Percentiles rank a stretch among this genome's conserved stretches.
Evolutionary conservation across 2,888 invertebrate genomes (phyloP).

Genomic region (Pemphredon lugubris): DNA sequence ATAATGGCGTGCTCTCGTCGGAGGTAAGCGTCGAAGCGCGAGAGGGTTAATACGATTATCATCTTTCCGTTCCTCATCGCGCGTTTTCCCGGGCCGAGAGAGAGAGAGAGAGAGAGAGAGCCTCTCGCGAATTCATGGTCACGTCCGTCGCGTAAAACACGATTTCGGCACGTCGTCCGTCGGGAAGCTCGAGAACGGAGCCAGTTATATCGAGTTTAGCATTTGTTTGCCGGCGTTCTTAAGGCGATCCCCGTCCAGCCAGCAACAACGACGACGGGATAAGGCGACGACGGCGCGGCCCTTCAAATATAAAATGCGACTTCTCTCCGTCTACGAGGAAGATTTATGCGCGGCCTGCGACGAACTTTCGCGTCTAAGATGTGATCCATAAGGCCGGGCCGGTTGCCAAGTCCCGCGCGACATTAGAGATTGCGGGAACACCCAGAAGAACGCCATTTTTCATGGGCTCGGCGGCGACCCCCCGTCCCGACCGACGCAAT

Average conservation of each 20-base stretch:
- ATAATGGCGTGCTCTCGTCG: conserved; percentile 10
- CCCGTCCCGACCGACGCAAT: conserved; percentile 2
- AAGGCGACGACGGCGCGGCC: conserved; percentile 35
- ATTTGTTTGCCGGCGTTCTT: conserved; percentile 51
- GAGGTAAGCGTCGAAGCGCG: background rate
- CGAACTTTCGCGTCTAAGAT: conserved; percentile 41
- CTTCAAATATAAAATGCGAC: conserved; percentile 52
- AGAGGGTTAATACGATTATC: conserved; percentile 41
- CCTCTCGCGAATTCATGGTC: conserved; percentile 66
- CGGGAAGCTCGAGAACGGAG: conserved; percentile 44
- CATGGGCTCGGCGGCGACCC: conserved; percentile 3
- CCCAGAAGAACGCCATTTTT: conserved; percentile 26
- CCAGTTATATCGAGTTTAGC: conserved; percentile 67
- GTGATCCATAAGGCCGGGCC: conserved; percentile 34
- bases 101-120: no score
- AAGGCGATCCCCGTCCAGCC: conserved; percentile 30
- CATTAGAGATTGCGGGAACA: conserved; percentile 24
- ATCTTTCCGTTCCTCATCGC: conserved; percentile 13
- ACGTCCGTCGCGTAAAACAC: conserved; percentile 76
- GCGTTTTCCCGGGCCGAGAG: conserved; percentile 1
- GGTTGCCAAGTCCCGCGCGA: conserved; percentile 36
- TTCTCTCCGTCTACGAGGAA: conserved; percentile 29
- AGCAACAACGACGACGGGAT: conserved; percentile 34
- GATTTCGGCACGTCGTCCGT: conserved; percentile 61
- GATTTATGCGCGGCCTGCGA: conserved; percentile 58